Conservation (phyloP, 2,888 invertebrate species). For the Ferdinandea cuprea region DNA sequence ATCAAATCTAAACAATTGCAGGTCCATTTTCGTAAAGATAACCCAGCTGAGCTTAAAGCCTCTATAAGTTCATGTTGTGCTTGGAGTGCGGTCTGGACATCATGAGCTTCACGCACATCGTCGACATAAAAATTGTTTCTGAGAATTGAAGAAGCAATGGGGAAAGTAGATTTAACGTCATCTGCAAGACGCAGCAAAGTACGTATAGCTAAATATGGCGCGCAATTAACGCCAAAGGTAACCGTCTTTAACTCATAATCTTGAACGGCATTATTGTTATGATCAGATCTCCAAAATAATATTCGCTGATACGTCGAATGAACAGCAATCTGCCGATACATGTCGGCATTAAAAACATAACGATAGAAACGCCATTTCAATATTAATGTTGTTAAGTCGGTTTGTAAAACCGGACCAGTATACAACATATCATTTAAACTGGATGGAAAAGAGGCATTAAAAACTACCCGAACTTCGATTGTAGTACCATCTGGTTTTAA, state of each 20-base stretch:
- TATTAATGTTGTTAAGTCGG: conserved; percentile 73
- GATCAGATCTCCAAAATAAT: conserved; percentile 26
- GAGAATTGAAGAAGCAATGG: conserved; percentile 38
- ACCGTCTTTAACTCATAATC: conserved; percentile 6
- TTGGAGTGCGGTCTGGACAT: conserved; percentile 27
- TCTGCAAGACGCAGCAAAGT: conserved; percentile 11
- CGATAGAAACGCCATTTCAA: conserved; percentile 68
- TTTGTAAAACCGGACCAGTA: conserved; percentile 75
- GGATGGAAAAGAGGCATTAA: conserved; percentile 73
- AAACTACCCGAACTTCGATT: conserved; percentile 75
- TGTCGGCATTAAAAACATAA: conserved; percentile 75
- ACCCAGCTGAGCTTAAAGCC: conserved; percentile 24
- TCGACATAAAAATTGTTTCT: conserved; percentile 48
- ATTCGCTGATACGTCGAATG: conserved; percentile 25
- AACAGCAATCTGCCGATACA: conserved; percentile 75
- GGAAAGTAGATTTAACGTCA: conserved; percentile 2
- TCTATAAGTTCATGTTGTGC: conserved; percentile 22
- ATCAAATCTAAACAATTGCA: conserved; percentile 1
- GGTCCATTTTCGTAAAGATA: conserved; percentile 32
- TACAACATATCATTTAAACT: conserved; percentile 69
- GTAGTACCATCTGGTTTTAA: conserved; percentile 29
- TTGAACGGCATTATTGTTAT: conserved; percentile 11
- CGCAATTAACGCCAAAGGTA: background rate
- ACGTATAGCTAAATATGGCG: background rate
- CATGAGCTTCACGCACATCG: conserved; percentile 50